Evolutionary conservation across 2,888 invertebrate genomes (phyloP), one percentile per base, ranked within the genome.

Genomic region (Caenorhabditis sulstoni): DNA sequence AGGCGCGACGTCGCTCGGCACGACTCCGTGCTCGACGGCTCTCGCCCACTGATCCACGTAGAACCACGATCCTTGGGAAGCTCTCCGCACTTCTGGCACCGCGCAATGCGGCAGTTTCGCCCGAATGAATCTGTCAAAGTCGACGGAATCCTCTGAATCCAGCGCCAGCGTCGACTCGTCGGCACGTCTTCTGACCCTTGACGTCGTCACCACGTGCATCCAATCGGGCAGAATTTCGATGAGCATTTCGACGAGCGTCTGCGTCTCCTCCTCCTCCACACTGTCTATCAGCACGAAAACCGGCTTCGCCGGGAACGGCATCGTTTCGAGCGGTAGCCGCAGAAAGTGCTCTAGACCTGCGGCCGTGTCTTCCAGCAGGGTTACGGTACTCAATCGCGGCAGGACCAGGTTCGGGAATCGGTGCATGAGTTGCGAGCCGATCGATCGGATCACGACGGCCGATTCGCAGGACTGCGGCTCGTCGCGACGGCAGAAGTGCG

Each of bases 361-460:
- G 45, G 61, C 65, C 4, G 75, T 67, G 52, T 84, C 84, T 9
- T 79, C 65, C 22, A 86, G 55, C 20, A 86, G 73, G 22, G 86
- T 86, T 44, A 82, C 79, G 0, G 82, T 81, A 20, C 77, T 81
- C 37, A 86, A 64, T 20, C 79, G 67, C 18, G 86, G 84, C 4
- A 86, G 67, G n/a, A 84, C 80, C 61, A 86, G 49, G 52, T 86
- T 86, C 7, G 86, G 86, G 35, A 86, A 86, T 39, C 82, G 71
- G 5, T 53, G 50, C 71, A 64, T 75, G 11, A 81, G 64, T 41
- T 81, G 81, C 37, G 70, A 64, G 20, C 79, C 73, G 22, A 85
- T 29, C 20, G 81, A 82, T 50, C 83, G 83, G 50, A 85, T 66
- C 44, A 86, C 35, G n/a, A 79, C 82, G 29, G 84, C 81, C 1